Conservation (phyloP, 2,888 invertebrate genomes). For the Trichogramma dendrolimi region DNA sequence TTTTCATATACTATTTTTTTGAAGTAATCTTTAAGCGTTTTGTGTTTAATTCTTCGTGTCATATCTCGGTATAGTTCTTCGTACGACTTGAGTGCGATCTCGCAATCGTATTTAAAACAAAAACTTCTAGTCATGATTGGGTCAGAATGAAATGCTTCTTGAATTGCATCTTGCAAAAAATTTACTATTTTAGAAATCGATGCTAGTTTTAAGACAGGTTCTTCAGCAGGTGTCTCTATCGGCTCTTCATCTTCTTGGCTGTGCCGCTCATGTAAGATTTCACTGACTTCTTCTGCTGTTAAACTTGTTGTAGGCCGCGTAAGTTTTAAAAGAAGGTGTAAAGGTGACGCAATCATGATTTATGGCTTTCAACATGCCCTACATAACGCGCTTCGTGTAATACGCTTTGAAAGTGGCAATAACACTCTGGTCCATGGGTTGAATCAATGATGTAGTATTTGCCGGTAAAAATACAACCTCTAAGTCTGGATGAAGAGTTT, state of each 20-base stretch:
- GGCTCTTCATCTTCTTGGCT: background rate
- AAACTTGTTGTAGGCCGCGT: no score
- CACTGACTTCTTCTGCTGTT: background rate
- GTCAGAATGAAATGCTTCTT: background rate
- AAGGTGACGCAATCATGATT: slow-evolving; percentile 15
- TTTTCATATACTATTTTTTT: no score
- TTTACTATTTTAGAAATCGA: background rate
- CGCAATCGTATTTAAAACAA: background rate
- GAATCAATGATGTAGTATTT: slow-evolving; percentile 29
- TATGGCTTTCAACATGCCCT: slow-evolving; percentile 24
- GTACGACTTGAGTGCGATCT: background rate
- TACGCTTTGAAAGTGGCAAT: slow-evolving; percentile 35
- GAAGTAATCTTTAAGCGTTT: no score
- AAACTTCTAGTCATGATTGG: background rate
- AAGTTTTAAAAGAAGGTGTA: slow-evolving; percentile 7
- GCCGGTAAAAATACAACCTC: slow-evolving; percentile 28
- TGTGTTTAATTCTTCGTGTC: background rate
- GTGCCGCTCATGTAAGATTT: background rate
- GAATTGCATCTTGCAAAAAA: background rate
- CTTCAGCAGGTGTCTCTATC: no score
- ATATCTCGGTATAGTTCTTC: background rate
- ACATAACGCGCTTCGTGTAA: slow-evolving; percentile 26
- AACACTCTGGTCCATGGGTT: slow-evolving; percentile 32
- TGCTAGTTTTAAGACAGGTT: background rate
- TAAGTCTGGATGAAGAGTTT: slow-evolving; percentile 22